Base-by-base conservation (phyloP, 2,888 invertebrate species). In the Epinotia nisella region DNA sequence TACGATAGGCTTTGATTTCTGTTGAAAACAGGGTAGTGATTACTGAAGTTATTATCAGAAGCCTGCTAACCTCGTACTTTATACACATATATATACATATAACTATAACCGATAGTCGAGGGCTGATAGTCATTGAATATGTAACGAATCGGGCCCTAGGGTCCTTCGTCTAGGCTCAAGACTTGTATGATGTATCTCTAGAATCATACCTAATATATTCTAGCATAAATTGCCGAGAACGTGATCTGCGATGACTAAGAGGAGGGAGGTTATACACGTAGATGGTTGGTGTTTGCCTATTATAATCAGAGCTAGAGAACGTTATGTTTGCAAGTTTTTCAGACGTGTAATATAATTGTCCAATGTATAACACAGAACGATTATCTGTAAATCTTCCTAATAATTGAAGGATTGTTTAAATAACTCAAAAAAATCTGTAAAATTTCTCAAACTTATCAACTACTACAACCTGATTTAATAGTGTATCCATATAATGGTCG, bases 81-180 rank as follows among this genome's bases (percentile, higher is more conserved):
- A 45, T 13, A 45, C 3, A 17, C 17, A n/a, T 13, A 9, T 39
- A 60, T 60, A n/a, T 10, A 11, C 11, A 1, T 41, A 19, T 41
- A 59, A 41, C 39, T 21, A 45, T 41, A 41, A 39, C 53, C 51
- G 13, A 65, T 21, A 39, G 19, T 55, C 53, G 35, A 19, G 4
- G 3, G 53, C 10, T 35, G 19, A 35, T 53, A 19, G 35, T 35
- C 53, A 39, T 21, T 65, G 65, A 65, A 65, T 65, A 65, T 65
- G 65, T 55, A 65, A 65, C 53, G 65, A 65, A n/a, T 65, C 29
- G 3, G 19, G 13, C 53, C 53, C 39, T 19, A 9, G 19, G 2
- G 5, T 21, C n/a, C 59, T n/a, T 61, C 21, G 21, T 45, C 61
- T 61, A 45, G 13, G 65, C 39, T 65, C 21, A 55, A 9, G 51